Percentiles rank a stretch among this genome's conserved stretches.
Evolutionary conservation across 1,140 invertebrate species (phyloP).

Genomic region (Cyrtorhinus lividipennis): DNA sequence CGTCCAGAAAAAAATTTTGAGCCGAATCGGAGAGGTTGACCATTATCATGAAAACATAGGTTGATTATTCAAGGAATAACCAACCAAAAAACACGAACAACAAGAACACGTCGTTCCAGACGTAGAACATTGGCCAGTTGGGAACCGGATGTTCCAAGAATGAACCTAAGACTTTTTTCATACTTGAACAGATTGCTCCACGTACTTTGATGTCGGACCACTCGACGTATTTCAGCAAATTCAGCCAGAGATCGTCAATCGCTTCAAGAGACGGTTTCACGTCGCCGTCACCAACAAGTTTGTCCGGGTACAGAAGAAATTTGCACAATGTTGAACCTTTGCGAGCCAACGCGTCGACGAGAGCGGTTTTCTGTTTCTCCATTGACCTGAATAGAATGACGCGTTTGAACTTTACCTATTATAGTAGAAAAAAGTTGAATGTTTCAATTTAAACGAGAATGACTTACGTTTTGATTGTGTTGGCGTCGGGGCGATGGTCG

Average conservation of each 20-base stretch:
- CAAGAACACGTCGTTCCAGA: too few relatives aligned
- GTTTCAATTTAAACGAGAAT: not conserved
- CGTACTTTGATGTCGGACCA: constrained; percentile 63
- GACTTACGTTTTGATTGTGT: constrained; percentile 58
- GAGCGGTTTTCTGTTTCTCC: constrained; percentile 62
- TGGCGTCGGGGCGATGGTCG: constrained; percentile 57
- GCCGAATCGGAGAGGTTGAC: too few relatives aligned
- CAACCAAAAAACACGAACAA: too few relatives aligned
- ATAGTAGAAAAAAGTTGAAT: not conserved
- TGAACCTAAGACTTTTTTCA: too few relatives aligned
- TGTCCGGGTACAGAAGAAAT: constrained; percentile 33
- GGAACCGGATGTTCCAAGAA: too few relatives aligned
- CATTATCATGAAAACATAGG: too few relatives aligned
- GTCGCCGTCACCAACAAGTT: constrained; percentile 13
- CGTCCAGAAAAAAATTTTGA: too few relatives aligned
- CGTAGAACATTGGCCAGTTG: too few relatives aligned
- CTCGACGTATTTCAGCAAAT: constrained; percentile 65
- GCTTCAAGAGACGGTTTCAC: constrained; percentile 31
- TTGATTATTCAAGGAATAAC: too few relatives aligned
- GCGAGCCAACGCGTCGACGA: constrained; percentile 61
- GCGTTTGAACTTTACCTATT: too few relatives aligned
- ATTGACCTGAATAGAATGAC: constrained; percentile 46
- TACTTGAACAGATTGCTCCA: too few relatives aligned
- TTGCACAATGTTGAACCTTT: constrained; percentile 58
- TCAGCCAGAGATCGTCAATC: constrained; percentile 47